Evolutionary conservation across 2,797 vertebrate species (phyloP), one percentile per base, ranked within the genome.

Genomic region (Sylvilagus floridanus): DNA sequence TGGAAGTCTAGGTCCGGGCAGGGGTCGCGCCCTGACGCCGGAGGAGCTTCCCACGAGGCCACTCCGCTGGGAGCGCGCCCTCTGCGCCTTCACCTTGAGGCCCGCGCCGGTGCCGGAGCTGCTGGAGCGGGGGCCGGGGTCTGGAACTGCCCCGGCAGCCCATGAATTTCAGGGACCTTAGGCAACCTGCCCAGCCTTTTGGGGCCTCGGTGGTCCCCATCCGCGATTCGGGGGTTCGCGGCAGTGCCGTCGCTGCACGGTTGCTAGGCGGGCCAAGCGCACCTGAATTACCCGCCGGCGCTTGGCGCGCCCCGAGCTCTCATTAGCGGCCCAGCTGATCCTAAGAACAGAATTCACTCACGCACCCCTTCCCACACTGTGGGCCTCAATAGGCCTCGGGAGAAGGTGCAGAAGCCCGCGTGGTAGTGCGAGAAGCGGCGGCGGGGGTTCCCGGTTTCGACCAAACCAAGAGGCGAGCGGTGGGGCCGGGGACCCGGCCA

Each of bases 401-500:
- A 69, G 69, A 77, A 71, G 63, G 7, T 71, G 57, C 32, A 60
- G 16, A 42, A 66, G 66, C 21, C 6, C 65, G 7, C 16, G 21
- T 42, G 54, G 54, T 5, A 14, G 17, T 57, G 54, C 16, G 54
- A 17, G 54, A 57, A 57, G 42, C 42, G 42, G 42, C 6, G 54
- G 54, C 54, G 16, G 54, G 13, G 54, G 4, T 57, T 2, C 54
- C 1, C 0, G 2, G 72, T 11, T 62, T 28, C 28, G 77, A 77
- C 7, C 35, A 47, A 77, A 60, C 3, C 75, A 63, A 14, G 14
- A 37, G 42, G 52, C 22, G 11, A 54, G n/a, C 5, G 0, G 7
- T 2, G 0, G 16, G n/a, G n/a, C 66, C 0, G 54, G 8, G 42
- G 42, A 10, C 1, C 4, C 22, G 6, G 52, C 72, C 2, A 0